Evolutionary conservation across 2,888 invertebrate species (phyloP), one percentile per base, ranked within the genome.

Genomic region (Pseudanteris insignis): DNA sequence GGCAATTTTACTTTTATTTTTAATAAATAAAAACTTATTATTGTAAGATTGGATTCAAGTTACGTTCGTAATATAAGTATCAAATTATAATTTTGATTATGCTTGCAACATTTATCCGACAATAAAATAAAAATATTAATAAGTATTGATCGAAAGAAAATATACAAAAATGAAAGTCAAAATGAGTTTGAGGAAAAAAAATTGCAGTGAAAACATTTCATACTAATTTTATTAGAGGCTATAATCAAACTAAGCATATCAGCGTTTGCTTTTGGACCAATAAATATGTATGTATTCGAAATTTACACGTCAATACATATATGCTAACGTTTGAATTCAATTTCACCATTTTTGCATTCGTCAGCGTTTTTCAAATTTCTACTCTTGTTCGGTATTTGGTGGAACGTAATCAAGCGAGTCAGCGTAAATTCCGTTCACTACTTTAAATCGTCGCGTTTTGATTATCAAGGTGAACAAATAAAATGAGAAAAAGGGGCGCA

Each of bases 251-350:
- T 15, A 18, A 24, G 12, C 46, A 32, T 29, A 47, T 47, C 30
- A 40, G 24, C 24, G 18, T 15, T 3, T 38, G 21, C 8, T 38
- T 24, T 54, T 14, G 15, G 21, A 8, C 25, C 36, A 26, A 44
- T 43, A 50, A 58, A 50, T 48, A 57, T 37, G 48, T 50, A 50
- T 44, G 57, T 25, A 58, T 50, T 50, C 48, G 36, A 50, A 9
- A 34, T 26, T 37, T 15, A 18, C 26, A 11, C 41, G 29, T 34
- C 24, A 29, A 40, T 48, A 21, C 24, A 24, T 10, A 24, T n/a
- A 26, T 38, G 33, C 8, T 21, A 8, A 10, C 25, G 38, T 32
- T 44, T 18, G 37, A 44, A 50, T 50, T 58, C 33, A 43, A 57
- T 48, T 43, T 28, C 55, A 9, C 36, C 37, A 44, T 24, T 50